These are phyloP conservation scores for Athene noctua DNA, from an alignment of 2,113 vertebrate species.

Conservation along the genomic window DNA sequence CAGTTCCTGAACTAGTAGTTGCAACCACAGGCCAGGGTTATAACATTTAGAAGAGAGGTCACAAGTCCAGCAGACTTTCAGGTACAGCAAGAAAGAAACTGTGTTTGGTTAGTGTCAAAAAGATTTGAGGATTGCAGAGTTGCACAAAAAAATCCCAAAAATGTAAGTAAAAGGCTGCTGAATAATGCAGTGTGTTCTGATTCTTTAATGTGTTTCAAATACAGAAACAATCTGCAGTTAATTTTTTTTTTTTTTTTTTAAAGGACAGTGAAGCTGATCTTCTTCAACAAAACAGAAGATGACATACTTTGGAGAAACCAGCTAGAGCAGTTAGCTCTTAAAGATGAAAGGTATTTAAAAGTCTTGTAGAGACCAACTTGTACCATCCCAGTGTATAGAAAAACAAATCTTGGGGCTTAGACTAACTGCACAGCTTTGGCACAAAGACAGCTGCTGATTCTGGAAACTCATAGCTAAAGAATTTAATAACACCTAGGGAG, in stretches of 20 bases:
- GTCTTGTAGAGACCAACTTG: neutral
- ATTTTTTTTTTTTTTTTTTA: neutral
- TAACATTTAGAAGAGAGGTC: neutral
- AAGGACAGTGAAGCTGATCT: constrained; percentile 86
- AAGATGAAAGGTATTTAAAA: constrained; percentile 80
- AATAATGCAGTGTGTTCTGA: neutral
- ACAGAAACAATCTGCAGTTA: neutral
- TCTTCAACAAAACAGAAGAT: constrained; percentile 89
- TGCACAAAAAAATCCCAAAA: neutral
- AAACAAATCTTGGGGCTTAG: neutral
- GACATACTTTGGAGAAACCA: constrained; percentile 90
- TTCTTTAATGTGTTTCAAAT: neutral
- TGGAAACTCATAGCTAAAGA: neutral
- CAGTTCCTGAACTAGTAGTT: neutral
- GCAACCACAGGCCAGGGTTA: neutral
- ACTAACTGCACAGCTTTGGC: neutral
- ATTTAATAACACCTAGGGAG: neutral
- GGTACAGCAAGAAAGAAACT: neutral
- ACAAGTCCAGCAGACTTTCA: neutral
- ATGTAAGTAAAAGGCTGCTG: neutral
- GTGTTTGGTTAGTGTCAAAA: neutral
- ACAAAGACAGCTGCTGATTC: neutral
- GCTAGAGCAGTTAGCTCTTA: constrained; percentile 80
- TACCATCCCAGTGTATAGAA: neutral
- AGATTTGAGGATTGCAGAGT: neutral